Conservation (phyloP, 2,888 invertebrate genomes). For the Cerceris rybyensis region DNA sequence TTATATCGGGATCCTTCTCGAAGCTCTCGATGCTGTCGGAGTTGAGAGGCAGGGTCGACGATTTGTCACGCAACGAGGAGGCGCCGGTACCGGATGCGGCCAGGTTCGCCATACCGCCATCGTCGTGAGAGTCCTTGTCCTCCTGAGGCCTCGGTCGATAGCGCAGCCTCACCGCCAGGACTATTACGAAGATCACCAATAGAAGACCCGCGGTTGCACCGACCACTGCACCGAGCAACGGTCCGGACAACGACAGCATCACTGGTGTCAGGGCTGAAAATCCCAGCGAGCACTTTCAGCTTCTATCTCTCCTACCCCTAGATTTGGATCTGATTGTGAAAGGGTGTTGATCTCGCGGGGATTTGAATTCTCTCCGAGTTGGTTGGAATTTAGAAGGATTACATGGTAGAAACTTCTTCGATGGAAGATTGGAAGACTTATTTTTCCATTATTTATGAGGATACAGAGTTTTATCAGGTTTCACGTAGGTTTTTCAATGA, state of each 20-base stretch:
- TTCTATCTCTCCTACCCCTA: background rate
- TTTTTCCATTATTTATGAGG: background rate
- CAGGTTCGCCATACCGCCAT: conserved; percentile 77
- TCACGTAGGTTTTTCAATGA: too few species aligned
- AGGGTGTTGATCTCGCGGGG: conserved; percentile 20
- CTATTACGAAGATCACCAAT: conserved; percentile 78
- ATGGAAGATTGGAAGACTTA: background rate
- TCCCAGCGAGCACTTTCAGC: conserved; percentile 28
- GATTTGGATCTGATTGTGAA: conserved; percentile 16
- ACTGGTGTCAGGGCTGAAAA: conserved; percentile 77
- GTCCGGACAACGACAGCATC: conserved; percentile 79
- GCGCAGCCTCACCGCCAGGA: conserved; percentile 76
- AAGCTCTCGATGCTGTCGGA: conserved; percentile 79
- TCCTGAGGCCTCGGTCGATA: conserved; percentile 75
- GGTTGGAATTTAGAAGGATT: background rate
- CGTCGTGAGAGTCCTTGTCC: conserved; percentile 78
- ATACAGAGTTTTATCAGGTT: background rate
- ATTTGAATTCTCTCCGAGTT: background rate
- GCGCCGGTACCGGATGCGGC: conserved; percentile 70
- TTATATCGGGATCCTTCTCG: conserved; percentile 80
- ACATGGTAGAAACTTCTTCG: background rate
- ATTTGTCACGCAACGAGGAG: conserved; percentile 74
- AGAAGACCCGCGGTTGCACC: conserved; percentile 78
- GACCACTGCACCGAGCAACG: conserved; percentile 77
- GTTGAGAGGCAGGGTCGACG: conserved; percentile 75